These are phyloP conservation scores for Drosophila mayri DNA, from an alignment of 1,140 invertebrate species.

Conservation along the genomic window DNA sequence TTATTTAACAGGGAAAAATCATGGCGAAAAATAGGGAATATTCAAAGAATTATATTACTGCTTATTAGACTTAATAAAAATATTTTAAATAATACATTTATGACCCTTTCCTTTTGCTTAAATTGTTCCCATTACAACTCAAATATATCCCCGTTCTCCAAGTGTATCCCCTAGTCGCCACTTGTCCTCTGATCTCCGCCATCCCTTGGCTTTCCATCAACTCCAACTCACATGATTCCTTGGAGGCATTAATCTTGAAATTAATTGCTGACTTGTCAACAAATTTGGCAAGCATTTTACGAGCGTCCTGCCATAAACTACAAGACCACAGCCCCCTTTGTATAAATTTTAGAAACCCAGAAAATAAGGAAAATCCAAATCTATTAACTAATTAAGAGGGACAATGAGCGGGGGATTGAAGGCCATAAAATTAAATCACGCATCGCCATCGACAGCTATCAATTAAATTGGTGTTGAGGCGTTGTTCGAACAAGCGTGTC, in stretches of 20 bases:
- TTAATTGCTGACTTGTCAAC: conserved; percentile 69
- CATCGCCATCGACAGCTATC: conserved; percentile 43
- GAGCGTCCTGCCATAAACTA: conserved; percentile 57
- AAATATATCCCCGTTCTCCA: background rate
- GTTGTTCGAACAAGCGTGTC: conserved; percentile 76
- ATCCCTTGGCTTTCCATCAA: conserved; percentile 1
- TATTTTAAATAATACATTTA: background rate
- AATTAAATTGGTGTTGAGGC: conserved; percentile 74
- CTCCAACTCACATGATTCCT: conserved; percentile 10
- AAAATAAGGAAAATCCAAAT: conserved; percentile 57
- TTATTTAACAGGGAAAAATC: background rate
- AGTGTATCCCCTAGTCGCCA: conserved; percentile 30
- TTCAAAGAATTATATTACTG: no score
- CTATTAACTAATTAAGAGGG: conserved; percentile 80
- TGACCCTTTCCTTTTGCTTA: no score
- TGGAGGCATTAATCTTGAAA: conserved; percentile 25
- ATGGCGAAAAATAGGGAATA: background rate
- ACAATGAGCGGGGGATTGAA: conserved; percentile 27
- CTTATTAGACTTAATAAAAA: background rate
- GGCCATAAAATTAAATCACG: conserved; percentile 74
- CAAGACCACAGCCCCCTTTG: conserved; percentile 26
- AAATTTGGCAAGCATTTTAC: conserved; percentile 69
- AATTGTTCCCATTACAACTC: background rate
- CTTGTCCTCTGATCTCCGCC: conserved; percentile 6
- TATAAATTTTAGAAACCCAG: conserved; percentile 41